Conservation (phyloP, 2,113 vertebrate species). For the Cisticola juncidis region DNA sequence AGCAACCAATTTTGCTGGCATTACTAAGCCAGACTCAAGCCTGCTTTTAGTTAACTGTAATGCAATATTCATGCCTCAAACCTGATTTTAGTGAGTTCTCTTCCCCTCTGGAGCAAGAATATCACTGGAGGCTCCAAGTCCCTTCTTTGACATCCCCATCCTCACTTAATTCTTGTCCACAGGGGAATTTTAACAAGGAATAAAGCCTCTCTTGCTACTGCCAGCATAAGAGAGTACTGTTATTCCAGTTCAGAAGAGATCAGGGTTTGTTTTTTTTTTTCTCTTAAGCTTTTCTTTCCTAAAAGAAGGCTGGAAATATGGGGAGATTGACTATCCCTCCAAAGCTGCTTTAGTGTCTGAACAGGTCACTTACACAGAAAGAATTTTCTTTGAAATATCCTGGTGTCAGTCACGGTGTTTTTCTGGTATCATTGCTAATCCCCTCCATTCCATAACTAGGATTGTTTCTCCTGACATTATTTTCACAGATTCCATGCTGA, state of each 20-base stretch:
- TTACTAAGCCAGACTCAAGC: not conserved
- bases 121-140: not conserved
- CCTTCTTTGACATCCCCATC: not conserved
- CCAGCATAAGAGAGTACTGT: not conserved
- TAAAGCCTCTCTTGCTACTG: not conserved
- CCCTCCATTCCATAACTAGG: not conserved
- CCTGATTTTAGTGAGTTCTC: not conserved
- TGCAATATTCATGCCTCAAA: not conserved
- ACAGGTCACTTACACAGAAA: not conserved
- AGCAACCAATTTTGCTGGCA: not conserved
- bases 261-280: not conserved
- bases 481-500: not conserved
- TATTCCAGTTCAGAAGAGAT: not conserved
- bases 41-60: not conserved
- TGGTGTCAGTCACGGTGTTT: accelerated
- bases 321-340: not conserved
- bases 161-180: not conserved
- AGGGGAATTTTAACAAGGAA: not conserved
- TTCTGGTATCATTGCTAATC: not conserved
- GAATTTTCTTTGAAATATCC: not conserved
- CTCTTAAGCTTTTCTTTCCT: not conserved
- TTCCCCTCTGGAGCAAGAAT: not conserved
- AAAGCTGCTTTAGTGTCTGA: not conserved
- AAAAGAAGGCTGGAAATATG: not conserved
- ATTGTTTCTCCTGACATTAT: not conserved